Percentiles rank a stretch among this genome's conserved stretches.
Evolutionary conservation across 2,888 invertebrate genomes (phyloP).

Genomic region (Parnassius mnemosyne): DNA sequence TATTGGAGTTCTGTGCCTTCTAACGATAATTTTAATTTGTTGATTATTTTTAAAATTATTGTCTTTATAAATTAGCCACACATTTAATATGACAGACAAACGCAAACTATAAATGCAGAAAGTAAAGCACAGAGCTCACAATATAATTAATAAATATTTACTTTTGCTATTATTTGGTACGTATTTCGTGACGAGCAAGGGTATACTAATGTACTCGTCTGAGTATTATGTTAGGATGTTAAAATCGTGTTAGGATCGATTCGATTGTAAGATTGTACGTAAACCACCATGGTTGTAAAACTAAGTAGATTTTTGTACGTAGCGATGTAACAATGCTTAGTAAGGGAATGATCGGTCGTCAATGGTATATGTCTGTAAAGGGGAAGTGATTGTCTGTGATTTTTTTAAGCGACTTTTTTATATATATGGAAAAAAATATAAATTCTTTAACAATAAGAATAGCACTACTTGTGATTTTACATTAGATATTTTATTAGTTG

Average conservation of each 20-base stretch:
- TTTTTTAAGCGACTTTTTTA: constrained; percentile 82
- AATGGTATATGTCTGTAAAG: constrained; percentile 80
- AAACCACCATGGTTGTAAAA: constrained; percentile 80
- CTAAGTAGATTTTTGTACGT: constrained; percentile 79
- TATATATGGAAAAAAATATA: constrained; percentile 73
- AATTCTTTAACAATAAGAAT: constrained; percentile 80
- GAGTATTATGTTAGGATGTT: constrained; percentile 53
- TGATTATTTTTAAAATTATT: too few relatives aligned
- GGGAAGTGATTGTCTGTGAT: constrained; percentile 81
- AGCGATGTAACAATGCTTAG: constrained; percentile 73
- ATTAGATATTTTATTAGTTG: constrained; percentile 75
- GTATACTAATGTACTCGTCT: constrained; percentile 53
- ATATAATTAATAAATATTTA: constrained; percentile 27
- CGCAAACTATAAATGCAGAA: too few relatives aligned
- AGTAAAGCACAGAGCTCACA: constrained; percentile 30
- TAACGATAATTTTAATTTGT: background rate
- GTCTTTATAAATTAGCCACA: too few relatives aligned
- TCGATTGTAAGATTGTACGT: constrained; percentile 55
- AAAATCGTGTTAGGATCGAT: constrained; percentile 52
- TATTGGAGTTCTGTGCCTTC: constrained; percentile 17
- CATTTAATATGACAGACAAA: too few relatives aligned
- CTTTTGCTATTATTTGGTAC: constrained; percentile 39
- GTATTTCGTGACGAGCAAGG: constrained; percentile 47
- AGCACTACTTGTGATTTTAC: constrained; percentile 81
- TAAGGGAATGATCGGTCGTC: constrained; percentile 67